Conservation (phyloP, 2,797 vertebrate genomes). For the Ambastaia sidthimunki region DNA sequence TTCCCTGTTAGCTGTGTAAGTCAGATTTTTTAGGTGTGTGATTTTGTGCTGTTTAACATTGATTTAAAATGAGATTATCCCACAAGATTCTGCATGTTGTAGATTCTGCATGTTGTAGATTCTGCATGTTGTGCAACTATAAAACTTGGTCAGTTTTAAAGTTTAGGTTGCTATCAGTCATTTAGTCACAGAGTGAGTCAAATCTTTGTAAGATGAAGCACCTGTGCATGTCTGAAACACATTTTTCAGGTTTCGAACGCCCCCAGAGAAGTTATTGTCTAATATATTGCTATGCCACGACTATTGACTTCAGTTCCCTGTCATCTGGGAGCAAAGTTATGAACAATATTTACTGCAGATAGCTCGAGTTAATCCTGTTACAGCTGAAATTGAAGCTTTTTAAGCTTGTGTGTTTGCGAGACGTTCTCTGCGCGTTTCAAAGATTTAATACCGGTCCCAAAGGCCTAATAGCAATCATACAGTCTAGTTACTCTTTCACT, state of each 20-base stretch:
- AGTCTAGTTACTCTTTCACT: conserved; percentile 31
- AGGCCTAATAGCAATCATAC: conserved; percentile 43
- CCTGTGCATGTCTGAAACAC: not conserved
- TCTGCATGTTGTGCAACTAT: too few relatives aligned
- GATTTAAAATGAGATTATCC: not conserved
- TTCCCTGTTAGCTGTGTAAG: not conserved
- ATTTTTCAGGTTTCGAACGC: not conserved
- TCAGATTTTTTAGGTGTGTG: not conserved
- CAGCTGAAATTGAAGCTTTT: conserved; percentile 46
- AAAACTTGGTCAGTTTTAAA: not conserved
- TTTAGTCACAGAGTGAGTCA: not conserved
- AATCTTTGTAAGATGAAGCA: not conserved
- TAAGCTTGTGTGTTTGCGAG: conserved; percentile 33
- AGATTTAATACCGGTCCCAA: conserved; percentile 43
- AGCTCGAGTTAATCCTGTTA: conserved; percentile 40
- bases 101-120: too few relatives aligned
- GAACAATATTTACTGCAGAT: conserved; percentile 48
- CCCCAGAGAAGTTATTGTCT: conserved; percentile 2
- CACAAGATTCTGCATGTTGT: not conserved
- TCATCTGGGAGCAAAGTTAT: conserved; percentile 46
- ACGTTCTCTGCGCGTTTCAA: conserved; percentile 25
- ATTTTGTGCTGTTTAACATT: conserved; percentile 1
- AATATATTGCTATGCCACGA: conserved; percentile 22
- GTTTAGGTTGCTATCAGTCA: not conserved
- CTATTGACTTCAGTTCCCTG: conserved; percentile 31